phyloP scores from a whole-genome alignment of 2,113 vertebrate species.

The Rissa tridactyla region DNA sequence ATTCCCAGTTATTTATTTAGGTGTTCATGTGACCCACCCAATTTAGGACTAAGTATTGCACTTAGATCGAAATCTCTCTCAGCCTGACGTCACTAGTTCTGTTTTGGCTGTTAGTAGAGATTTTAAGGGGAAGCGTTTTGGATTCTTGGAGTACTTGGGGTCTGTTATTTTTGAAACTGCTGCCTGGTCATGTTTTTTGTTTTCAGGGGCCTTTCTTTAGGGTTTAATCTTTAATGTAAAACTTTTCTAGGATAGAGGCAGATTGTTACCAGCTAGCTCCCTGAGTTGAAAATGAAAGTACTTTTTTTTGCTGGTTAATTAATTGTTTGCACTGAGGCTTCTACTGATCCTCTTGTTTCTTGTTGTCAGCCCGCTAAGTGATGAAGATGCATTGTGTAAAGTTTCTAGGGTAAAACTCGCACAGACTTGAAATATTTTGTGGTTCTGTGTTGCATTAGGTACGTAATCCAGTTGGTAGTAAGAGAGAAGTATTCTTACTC shows the following conservation, averaged over 20 bases:
- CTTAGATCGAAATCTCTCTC: not conserved
- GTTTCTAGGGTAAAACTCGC: not conserved
- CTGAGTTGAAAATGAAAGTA: not conserved
- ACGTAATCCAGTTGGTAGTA: not conserved
- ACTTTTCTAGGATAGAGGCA: not conserved
- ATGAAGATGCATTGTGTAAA: not conserved
- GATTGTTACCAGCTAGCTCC: not conserved
- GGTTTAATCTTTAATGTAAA: not conserved
- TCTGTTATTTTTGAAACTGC: not conserved
- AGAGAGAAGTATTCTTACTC: not conserved
- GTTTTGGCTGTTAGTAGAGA: not conserved
- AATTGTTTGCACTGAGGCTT: not conserved
- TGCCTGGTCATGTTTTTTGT: accelerated
- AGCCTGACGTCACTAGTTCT: not conserved
- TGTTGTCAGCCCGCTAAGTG: not conserved
- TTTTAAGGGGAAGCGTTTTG: not conserved
- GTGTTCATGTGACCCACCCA: accelerated
- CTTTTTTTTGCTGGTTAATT: not conserved
- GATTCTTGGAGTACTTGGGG: not conserved
- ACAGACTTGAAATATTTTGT: not conserved
- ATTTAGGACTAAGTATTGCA: not conserved
- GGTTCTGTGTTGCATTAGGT: not conserved
- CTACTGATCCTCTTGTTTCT: not conserved
- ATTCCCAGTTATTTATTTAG: not conserved
- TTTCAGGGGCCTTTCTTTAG: not conserved